A percentile compares a stretch with the other conserved stretches of the same genome.
Conservation (phyloP, 2,888 invertebrate species). For the Eupelmus urozonus region DNA sequence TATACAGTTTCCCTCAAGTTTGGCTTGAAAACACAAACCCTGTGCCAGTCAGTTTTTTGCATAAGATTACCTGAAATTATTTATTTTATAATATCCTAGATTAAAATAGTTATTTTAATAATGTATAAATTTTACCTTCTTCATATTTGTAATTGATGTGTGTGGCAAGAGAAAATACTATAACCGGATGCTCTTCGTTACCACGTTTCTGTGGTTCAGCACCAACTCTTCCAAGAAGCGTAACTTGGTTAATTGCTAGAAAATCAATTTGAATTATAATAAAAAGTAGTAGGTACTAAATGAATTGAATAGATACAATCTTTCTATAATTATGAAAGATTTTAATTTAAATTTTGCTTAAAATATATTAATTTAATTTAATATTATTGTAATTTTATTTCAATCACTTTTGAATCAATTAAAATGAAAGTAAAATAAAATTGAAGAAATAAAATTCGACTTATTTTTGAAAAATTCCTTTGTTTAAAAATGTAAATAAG, state of each 20-base stretch:
- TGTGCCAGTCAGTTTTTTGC: constrained; percentile 95
- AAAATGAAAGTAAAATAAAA: too few species aligned
- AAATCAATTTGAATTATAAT: constrained; percentile 51
- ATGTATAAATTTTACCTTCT: constrained; percentile 70
- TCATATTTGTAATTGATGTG: constrained; percentile 88
- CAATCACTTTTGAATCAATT: too few species aligned
- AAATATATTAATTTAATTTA: not conserved
- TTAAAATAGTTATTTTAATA: constrained; percentile 37
- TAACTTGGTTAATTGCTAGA: constrained; percentile 90
- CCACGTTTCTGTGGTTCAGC: constrained; percentile 93
- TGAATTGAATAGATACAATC: too few species aligned
- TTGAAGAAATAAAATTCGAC: too few species aligned
- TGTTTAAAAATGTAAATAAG: not conserved
- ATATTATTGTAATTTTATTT: too few species aligned
- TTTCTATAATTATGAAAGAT: too few species aligned
- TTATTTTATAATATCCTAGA: not conserved
- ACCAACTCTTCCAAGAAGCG: constrained; percentile 91
- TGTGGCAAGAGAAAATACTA: constrained; percentile 93
- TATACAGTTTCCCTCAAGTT: constrained; percentile 88
- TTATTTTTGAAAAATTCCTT: not conserved
- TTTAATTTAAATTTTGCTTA: too few species aligned
- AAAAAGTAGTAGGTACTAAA: too few species aligned
- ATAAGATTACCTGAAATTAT: constrained; percentile 85
- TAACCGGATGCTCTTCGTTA: constrained; percentile 88
- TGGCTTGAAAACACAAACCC: constrained; percentile 91